These are phyloP conservation scores for Protosalanx chinensis DNA, from an alignment of 2,797 vertebrate species.

Conservation along the genomic window DNA sequence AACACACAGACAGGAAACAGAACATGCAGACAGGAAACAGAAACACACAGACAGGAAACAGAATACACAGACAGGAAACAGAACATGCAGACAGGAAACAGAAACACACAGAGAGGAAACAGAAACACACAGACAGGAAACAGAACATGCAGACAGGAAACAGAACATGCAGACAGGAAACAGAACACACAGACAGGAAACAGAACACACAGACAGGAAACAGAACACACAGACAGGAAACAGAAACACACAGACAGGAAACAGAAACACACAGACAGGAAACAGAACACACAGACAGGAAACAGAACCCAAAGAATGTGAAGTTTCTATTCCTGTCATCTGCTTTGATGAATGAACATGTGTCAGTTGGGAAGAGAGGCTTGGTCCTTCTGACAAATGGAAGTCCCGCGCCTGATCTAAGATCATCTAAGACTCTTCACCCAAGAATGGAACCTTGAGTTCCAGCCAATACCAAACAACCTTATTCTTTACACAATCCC, in stretches of 20 bases:
- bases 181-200: background rate
- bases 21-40: background rate
- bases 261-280: no score
- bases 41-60: no score
- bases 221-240: no score
- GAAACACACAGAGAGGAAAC: no score
- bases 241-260: no score
- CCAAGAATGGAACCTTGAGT: conserved; percentile 10
- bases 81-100: no score
- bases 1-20: no score
- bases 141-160: background rate
- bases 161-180: background rate
- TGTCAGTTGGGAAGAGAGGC: background rate
- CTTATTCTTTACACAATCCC: conserved; percentile 34
- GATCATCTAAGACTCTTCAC: background rate
- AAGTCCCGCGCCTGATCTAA: background rate
- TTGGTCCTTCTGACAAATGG: no score
- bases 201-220: no score
- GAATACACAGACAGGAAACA: no score
- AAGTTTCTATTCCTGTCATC: background rate
- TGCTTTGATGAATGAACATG: background rate
- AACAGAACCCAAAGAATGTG: background rate
- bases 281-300: no score
- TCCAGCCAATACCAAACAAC: conserved; percentile 33
- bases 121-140: background rate